These are phyloP conservation scores for Clupea harengus DNA, from an alignment of 2,113 vertebrate species.

Conservation along the genomic window DNA sequence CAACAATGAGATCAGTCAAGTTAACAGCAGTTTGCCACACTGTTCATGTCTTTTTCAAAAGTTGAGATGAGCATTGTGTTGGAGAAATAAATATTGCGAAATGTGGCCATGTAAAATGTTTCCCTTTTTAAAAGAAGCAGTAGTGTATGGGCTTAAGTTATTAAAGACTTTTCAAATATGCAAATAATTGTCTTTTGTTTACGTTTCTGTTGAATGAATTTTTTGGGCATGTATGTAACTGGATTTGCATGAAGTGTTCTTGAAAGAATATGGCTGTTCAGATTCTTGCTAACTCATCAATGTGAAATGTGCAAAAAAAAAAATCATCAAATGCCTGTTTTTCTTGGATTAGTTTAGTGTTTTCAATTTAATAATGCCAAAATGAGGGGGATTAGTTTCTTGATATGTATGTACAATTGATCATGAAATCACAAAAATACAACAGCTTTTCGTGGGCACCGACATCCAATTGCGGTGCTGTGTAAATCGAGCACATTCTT, in stretches of 20 bases:
- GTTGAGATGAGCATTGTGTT: constrained; percentile 18
- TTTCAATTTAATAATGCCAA: background rate
- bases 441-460: background rate
- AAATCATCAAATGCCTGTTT: background rate
- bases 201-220: too few species aligned
- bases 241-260: background rate
- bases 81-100: constrained; percentile 16
- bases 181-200: background rate
- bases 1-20: constrained; percentile 6
- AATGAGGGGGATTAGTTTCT: background rate
- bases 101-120: constrained; percentile 6
- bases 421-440: background rate
- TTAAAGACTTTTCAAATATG: constrained; percentile 19
- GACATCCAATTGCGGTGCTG: background rate
- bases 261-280: background rate
- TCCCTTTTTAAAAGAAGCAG: constrained; percentile 12
- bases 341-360: background rate
- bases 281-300: background rate
- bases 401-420: background rate
- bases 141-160: constrained; percentile 7
- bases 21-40: constrained; percentile 17
- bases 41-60: constrained; percentile 18
- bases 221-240: background rate
- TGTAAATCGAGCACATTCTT: background rate
- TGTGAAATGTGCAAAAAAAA: background rate